Percentiles rank a stretch among this genome's conserved stretches.
Evolutionary conservation across 2,888 invertebrate genomes (phyloP).

Genomic region (Anodontia alba): DNA sequence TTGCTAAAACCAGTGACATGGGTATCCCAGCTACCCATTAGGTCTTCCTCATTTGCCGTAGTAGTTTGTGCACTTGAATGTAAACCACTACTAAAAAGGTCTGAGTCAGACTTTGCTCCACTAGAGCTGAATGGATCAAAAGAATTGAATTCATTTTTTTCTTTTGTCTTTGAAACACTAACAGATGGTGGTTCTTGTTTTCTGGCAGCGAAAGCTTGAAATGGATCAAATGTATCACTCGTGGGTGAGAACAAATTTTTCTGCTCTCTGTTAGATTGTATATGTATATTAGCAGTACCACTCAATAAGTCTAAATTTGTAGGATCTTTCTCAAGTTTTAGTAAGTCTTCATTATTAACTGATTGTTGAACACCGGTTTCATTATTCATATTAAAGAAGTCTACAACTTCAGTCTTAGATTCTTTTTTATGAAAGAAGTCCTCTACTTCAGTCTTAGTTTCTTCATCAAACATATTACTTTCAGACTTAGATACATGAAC

Average conservation of each 20-base stretch:
- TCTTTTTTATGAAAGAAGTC: conserved; percentile 23
- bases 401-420: conserved; percentile 50
- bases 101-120: not conserved
- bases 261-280: conserved; percentile 16
- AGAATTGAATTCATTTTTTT: conserved; percentile 46
- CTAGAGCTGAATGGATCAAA: conserved; percentile 77
- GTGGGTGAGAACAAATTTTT: conserved; percentile 21
- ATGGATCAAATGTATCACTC: conserved; percentile 79
- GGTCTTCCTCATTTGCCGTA: conserved; percentile 55
- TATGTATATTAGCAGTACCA: conserved; percentile 50
- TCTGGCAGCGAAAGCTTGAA: conserved; percentile 66
- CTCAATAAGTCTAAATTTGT: conserved; percentile 76
- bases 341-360: conserved; percentile 63
- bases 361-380: conserved; percentile 45
- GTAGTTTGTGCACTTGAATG: conserved; percentile 11
- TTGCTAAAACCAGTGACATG: conserved; percentile 38
- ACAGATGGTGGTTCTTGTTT: conserved; percentile 47
- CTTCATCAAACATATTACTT: conserved; percentile 41
- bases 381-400: conserved; percentile 73
- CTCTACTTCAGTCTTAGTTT: conserved; percentile 17
- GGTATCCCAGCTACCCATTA: conserved; percentile 78
- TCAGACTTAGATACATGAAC: conserved; percentile 22
- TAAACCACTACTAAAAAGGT: conserved; percentile 15
- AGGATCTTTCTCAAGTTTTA: conserved; percentile 69
- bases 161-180: conserved; percentile 39